These are phyloP conservation scores for Pantherophis guttatus DNA, from an alignment of 2,113 vertebrate genomes.

Conservation along the genomic window DNA sequence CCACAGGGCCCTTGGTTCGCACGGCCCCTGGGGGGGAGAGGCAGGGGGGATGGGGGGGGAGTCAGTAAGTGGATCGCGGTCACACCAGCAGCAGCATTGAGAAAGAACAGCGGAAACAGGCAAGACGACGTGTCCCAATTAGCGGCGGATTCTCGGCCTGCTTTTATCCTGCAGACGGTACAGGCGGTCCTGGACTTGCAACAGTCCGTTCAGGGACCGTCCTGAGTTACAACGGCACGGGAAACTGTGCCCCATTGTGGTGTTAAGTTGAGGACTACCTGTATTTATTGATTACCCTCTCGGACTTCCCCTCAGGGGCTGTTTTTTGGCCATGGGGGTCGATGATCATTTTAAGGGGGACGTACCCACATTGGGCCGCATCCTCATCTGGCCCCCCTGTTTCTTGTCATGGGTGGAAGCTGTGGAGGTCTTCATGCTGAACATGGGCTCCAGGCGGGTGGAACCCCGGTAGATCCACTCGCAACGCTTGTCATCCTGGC, in stretches of 20 bases:
- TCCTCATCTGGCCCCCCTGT: constrained; percentile 85
- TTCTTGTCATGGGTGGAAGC: constrained; percentile 92
- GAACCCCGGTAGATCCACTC: constrained; percentile 98
- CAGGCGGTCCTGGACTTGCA: no score
- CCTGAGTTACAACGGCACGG: no score
- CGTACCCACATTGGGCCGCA: constrained; percentile 90
- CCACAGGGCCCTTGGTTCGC: constrained; percentile 92
- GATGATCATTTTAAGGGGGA: background rate
- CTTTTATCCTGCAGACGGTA: no score
- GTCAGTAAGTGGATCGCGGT: background rate
- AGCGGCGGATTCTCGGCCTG: no score
- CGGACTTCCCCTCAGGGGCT: background rate
- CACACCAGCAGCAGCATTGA: no score
- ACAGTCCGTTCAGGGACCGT: rapidly evolving
- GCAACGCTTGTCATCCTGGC: constrained; percentile 90
- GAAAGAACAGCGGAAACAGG: no score
- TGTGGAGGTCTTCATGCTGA: constrained; percentile 92
- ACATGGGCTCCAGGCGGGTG: constrained; percentile 95
- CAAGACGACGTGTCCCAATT: no score
- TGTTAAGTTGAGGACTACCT: no score
- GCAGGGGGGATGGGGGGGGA: no score
- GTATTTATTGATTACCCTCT: background rate
- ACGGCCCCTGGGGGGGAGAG: constrained; percentile 71
- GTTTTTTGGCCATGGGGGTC: background rate
- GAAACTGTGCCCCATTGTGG: no score